Conservation (phyloP, 2,888 invertebrate genomes). For the Acronicta psi region DNA sequence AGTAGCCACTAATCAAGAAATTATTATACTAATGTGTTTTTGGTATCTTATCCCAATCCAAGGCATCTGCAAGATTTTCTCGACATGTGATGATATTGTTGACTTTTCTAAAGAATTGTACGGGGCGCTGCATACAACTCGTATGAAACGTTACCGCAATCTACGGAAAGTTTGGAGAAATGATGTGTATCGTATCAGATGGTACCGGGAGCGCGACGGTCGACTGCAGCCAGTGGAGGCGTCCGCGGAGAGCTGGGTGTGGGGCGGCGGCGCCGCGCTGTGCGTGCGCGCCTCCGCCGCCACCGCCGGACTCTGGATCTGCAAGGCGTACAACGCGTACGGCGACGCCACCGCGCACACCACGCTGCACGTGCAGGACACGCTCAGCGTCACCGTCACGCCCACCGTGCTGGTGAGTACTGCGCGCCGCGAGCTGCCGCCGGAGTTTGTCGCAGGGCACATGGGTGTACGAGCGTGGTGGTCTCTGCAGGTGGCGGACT, state of each 20-base stretch:
- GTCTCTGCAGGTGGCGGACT: slow-evolving; percentile 89
- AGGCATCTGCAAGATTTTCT: no score
- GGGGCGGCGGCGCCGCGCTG: slow-evolving; percentile 92
- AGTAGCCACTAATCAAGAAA: no score
- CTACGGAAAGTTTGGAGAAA: no score
- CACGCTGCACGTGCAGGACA: slow-evolving; percentile 89
- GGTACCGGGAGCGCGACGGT: slow-evolving; percentile 88
- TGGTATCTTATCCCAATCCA: no score
- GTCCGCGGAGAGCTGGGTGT: slow-evolving; percentile 86
- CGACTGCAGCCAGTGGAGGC: slow-evolving; percentile 77
- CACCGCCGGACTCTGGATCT: slow-evolving; percentile 91
- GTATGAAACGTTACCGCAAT: no score
- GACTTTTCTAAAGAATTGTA: no score
- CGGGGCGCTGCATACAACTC: no score
- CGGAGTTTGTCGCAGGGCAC: no score
- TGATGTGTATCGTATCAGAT: slow-evolving; percentile 67
- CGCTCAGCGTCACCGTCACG: slow-evolving; percentile 89
- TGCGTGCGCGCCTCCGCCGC: slow-evolving; percentile 90
- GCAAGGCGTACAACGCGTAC: slow-evolving; percentile 91
- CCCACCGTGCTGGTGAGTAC: slow-evolving; percentile 88
- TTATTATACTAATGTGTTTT: no score
- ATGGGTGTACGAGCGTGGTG: neutral
- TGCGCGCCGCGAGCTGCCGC: no score
- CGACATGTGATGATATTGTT: no score
- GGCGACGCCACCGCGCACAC: slow-evolving; percentile 91